These are phyloP conservation scores for Lasioglossum lativentre DNA, from an alignment of 2,888 invertebrate genomes.

Conservation along the genomic window DNA sequence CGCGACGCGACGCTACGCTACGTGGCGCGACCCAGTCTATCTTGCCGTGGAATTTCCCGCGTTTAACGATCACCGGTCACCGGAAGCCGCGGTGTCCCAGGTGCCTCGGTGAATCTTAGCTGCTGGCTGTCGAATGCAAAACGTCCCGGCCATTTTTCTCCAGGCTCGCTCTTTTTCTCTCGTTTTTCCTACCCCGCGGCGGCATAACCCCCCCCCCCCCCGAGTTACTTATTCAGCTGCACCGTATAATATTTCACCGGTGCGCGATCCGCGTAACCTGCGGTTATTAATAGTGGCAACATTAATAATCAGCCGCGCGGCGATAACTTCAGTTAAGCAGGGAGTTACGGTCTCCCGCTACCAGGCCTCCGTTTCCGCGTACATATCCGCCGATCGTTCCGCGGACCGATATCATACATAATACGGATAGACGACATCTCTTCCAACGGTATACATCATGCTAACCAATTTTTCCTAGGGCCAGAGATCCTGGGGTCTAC, in stretches of 20 bases:
- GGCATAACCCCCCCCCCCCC: not conserved
- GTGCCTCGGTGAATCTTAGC: constrained; percentile 44
- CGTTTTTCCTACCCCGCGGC: not conserved
- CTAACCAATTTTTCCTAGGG: constrained; percentile 31
- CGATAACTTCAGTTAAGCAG: constrained; percentile 67
- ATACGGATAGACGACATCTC: constrained; percentile 49
- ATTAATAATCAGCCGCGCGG: constrained; percentile 62
- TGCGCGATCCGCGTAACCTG: constrained; percentile 37
- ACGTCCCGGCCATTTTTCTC: not conserved
- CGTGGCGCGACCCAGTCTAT: constrained; percentile 26
- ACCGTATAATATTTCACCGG: constrained; percentile 52
- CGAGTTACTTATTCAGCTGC: constrained; percentile 53
- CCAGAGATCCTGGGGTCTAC: constrained; percentile 16
- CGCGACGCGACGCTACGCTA: constrained; percentile 55
- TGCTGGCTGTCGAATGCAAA: constrained; percentile 22
- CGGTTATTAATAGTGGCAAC: constrained; percentile 59
- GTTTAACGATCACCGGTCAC: constrained; percentile 14
- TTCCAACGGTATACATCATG: constrained; percentile 38
- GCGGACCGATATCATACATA: constrained; percentile 40
- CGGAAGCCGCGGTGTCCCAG: constrained; percentile 38
- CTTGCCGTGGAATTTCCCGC: constrained; percentile 44
- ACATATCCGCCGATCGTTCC: constrained; percentile 60
- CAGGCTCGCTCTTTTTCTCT: not conserved
- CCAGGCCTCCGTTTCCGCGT: constrained; percentile 55
- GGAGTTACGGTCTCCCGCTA: constrained; percentile 53